Evolutionary conservation across 2,888 invertebrate species (phyloP), one percentile per base, ranked within the genome.

Genomic region (Pecten maximus): DNA sequence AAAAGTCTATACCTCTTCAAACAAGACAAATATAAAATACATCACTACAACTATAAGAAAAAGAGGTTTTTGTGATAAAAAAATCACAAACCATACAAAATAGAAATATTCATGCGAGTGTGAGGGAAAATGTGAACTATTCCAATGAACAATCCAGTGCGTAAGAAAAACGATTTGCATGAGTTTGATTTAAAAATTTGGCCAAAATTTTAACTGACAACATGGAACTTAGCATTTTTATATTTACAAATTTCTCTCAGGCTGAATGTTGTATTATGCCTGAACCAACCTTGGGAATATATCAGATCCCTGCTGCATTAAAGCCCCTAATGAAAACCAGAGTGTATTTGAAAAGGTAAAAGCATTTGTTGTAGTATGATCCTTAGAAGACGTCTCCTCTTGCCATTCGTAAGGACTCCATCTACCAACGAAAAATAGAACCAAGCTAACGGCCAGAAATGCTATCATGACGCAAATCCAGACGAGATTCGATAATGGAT

Each of bases 301-400:
- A 97, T 99, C 99, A 96, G 99, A 99, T 92, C 99, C 99, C 97
- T 99, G 99, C 97, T 99, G 99, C 98, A 99, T 99, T 97, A 99
- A 98, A 87, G 99, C 99, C 48, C 99, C 99, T 93, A 99, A 97
- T 0, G 99, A 98, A 97, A 99, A 99, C 99, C 99, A 99, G 95
- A 99, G 98, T 92, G 99, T 99, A 97, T 99, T 99, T 97, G 98
- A 98, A 96, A 99, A 98, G 95, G 98, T 98, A 97, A 99, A 99
- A 91, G 96, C 94, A 93, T 96, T 96, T n/a, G 93, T 93, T 12
- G 94, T 93, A 23, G 92, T 89, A 87, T 92, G 92, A 88, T 92
- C 94, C 90, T 94, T 93, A 0, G 92, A 48, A 16, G 93, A 92
- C 35, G 90, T 40, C 28, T 92, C 97, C 40, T 96, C 96, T 91